phyloP scores from a whole-genome alignment of 2,113 vertebrate species.

The Pygoscelis antarcticus region DNA sequence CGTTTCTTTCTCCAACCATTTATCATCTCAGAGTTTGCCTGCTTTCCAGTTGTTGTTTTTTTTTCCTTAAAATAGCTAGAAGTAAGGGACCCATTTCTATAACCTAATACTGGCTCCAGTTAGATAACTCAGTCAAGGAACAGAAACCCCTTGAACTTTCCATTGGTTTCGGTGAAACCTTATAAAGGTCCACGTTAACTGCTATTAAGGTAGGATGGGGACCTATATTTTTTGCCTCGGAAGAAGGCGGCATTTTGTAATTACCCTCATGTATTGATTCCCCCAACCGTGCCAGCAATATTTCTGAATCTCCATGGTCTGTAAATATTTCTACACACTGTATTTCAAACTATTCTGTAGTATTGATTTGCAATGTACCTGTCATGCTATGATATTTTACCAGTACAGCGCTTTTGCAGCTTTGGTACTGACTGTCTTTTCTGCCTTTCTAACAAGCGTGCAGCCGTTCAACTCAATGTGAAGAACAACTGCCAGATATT shows the following conservation, averaged over 20 bases:
- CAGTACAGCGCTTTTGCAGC: neutral
- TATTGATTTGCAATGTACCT: constrained; percentile 1
- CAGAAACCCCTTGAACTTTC: neutral
- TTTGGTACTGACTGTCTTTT: neutral
- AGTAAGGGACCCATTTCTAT: neutral
- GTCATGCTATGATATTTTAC: neutral
- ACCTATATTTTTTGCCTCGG: constrained; percentile 6
- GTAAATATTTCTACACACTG: constrained; percentile 28
- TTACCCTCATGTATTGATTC: constrained; percentile 25
- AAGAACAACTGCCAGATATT: neutral
- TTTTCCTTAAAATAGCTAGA: neutral
- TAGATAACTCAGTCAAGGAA: neutral
- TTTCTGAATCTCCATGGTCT: constrained; percentile 25
- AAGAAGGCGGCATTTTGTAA: neutral
- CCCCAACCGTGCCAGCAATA: neutral
- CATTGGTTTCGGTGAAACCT: neutral
- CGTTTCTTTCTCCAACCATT: neutral
- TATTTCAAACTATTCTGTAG: constrained; percentile 22
- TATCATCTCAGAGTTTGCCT: neutral
- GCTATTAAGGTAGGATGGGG: neutral
- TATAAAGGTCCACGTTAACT: neutral
- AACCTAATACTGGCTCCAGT: neutral
- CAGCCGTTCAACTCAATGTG: neutral
- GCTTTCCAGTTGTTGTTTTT: neutral
- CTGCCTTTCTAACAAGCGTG: neutral